These are phyloP conservation scores for Cybosia mesomella DNA, from an alignment of 2,888 invertebrate species.

Conservation along the genomic window DNA sequence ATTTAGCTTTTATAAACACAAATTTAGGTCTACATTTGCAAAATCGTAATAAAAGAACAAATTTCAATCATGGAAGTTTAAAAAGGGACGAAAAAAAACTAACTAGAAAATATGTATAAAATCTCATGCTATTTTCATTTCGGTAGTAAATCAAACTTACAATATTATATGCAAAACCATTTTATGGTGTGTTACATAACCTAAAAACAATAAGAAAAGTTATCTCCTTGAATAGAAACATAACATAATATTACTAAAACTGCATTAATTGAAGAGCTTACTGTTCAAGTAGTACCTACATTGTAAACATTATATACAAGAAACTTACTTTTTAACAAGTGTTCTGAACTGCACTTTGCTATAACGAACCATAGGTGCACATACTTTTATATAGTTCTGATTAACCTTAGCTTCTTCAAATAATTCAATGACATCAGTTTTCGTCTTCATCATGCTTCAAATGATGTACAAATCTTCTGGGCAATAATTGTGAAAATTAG, in stretches of 20 bases:
- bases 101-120: no score
- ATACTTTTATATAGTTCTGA: conserved; percentile 90
- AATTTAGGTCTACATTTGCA: no score
- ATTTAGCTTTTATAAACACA: not conserved
- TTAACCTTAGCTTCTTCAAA: conserved; percentile 85
- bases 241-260: not conserved
- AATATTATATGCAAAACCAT: no score
- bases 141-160: no score
- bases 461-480: not conserved
- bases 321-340: conserved; percentile 78
- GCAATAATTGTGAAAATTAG: no score
- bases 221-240: not conserved
- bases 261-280: not conserved
- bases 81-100: no score
- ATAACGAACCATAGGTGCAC: conserved; percentile 99
- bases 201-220: not conserved
- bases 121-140: not conserved
- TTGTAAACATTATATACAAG: not conserved
- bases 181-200: not conserved
- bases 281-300: not conserved
- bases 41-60: no score
- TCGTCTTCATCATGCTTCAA: conserved; percentile 58
- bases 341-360: conserved; percentile 87
- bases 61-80: no score
- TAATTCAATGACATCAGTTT: conserved; percentile 87